Evolutionary conservation across 2,888 invertebrate genomes (phyloP).

Genomic region (Mechanitis messenoides): DNA sequence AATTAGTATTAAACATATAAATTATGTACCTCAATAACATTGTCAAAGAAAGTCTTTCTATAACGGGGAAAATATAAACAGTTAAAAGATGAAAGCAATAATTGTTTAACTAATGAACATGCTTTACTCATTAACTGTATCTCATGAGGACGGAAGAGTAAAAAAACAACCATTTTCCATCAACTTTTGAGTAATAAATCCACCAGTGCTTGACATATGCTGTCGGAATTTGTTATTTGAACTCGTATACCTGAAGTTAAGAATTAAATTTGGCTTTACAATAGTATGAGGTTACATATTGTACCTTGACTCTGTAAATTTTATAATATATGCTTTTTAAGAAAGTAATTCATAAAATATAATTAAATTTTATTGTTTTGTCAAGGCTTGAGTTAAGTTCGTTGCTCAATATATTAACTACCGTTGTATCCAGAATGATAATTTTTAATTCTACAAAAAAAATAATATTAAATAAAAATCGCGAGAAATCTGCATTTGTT

Average conservation of each 20-base stretch:
- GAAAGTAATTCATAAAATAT: background rate
- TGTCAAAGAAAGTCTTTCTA: no score
- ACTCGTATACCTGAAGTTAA: background rate
- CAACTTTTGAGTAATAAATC: slow-evolving; percentile 19
- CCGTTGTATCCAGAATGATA: no score
- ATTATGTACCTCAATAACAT: no score
- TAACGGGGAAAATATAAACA: no score
- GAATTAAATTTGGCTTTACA: background rate
- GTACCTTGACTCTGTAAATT: background rate
- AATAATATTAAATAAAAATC: background rate
- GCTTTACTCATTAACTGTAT: slow-evolving; percentile 18
- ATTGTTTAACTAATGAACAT: slow-evolving; percentile 17
- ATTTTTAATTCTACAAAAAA: no score
- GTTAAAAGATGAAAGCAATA: background rate
- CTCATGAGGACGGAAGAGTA: slow-evolving; percentile 15
- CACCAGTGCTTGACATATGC: slow-evolving; percentile 15
- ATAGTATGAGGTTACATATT: background rate
- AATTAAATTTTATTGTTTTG: background rate
- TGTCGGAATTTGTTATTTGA: background rate
- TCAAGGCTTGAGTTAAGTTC: background rate
- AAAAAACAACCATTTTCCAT: slow-evolving; percentile 19
- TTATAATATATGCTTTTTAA: slow-evolving; percentile 3
- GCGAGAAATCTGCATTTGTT: background rate
- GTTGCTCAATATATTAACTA: background rate
- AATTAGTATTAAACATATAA: no score